Evolutionary conservation across 2,113 vertebrate species (phyloP), one percentile per base, ranked within the genome.

Genomic region (Octodon degus): DNA sequence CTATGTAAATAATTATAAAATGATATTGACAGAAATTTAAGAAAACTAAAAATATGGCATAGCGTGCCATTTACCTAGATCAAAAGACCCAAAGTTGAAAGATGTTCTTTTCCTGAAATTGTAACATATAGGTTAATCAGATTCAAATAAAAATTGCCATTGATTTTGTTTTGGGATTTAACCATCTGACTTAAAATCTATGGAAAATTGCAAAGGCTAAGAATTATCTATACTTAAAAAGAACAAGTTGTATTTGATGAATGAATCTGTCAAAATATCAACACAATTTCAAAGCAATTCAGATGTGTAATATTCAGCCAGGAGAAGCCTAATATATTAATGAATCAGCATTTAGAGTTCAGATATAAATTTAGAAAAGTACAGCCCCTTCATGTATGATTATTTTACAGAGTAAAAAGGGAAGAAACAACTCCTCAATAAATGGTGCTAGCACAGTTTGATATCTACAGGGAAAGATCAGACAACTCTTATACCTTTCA

Each of bases 131-230:
- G 37, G 60, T 86, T 77, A 90, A 95, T 90, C 17, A 50, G 62
- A 32, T 32, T 11, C 32, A 86, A 92, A 83, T 34, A 84, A 96
- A 80, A 89, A 85, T 58, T 32, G 47, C 19, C 70, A 92, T 34
- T 85, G 53, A 74, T 79, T 79, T 40, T 86, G n/a, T 86, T 81
- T 84, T 10, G 19, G 14, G 70, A 63, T 16, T 27, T 79, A 12
- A 91, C 55, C 87, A 47, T 86, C 40, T 94, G 25, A 70, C 80
- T 89, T 72, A 74, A 94, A 89, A 84, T 22, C 19, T 86, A 43
- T 37, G 4, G 81, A 70, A 63, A 94, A 32, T 22, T 55, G 7
- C 84, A 91, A 30, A 87, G 50, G n/a, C n/a, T 85, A 58, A 85
- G 4, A 94, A 62, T 65, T 89, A 20, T 8, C 24, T 16, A 11